Evolutionary conservation across 2,888 invertebrate species (phyloP), one percentile per base, ranked within the genome.

Genomic region (Erebia palarica): DNA sequence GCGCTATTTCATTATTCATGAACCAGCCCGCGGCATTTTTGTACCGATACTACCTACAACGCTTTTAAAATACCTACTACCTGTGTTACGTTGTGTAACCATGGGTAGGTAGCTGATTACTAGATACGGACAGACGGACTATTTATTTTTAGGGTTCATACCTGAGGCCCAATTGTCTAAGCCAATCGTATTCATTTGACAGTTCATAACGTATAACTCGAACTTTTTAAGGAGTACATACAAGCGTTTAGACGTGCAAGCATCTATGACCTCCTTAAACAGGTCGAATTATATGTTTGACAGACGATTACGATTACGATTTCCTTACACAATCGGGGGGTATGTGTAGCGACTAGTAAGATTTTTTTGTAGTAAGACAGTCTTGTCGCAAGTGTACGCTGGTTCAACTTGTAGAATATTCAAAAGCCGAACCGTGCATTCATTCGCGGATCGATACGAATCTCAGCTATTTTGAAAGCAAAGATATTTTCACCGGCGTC

Each of bases 381-480:
- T 70, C 59, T 57, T 14, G 53, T 67, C 66, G 51, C 11, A 60
- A 55, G 60, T 72, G 58, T 66, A 55, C 61, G 55, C 65, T 63
- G 18, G 44, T 58, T 53, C 49, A 55, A 49, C 51, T 65, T 75
- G 68, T 72, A 71, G 68, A 75, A 73, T 74, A 75, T 76, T 76
- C 76, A 76, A 75, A 75, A 75, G 69, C 71, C 68, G 68, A 68
- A 65, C 70, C 69, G 61, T 73, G 71, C 73, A 73, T 70, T 70
- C 70, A 71, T 74, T 63, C 68, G 61, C 59, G 70, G 75, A 74
- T 77, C 77, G 75, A 76, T 77, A 77, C 72, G 70, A 74, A 73
- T 76, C 75, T 74, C 72, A 55, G 71, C 76, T 77, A 76, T 77
- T 76, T 76, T 74, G 72, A 77, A 75, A 73, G 71, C 76, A 55